Conservation (phyloP, 2,113 vertebrate species). For the Emydura subglobosa region DNA sequence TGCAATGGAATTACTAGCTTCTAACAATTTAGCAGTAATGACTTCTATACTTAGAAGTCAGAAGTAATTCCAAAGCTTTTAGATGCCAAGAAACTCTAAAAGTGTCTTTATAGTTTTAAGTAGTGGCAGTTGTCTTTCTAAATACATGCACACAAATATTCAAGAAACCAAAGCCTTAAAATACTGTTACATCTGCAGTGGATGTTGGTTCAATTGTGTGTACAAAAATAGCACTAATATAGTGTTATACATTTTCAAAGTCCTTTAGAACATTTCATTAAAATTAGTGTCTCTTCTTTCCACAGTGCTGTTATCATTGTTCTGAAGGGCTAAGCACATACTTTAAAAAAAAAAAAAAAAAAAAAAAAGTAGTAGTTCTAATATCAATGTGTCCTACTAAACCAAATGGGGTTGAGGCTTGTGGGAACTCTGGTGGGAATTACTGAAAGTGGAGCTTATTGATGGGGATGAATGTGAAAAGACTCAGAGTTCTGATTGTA, state of each 20-base stretch:
- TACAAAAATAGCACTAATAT: background rate
- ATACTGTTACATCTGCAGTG: background rate
- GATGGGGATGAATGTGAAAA: background rate
- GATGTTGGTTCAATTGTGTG: background rate
- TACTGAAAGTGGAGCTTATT: background rate
- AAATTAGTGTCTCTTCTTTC: background rate
- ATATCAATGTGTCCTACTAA: background rate
- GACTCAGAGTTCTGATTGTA: background rate
- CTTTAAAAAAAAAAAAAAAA: background rate
- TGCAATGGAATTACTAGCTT: background rate
- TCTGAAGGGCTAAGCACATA: background rate
- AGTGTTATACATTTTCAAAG: background rate
- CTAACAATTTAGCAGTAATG: background rate
- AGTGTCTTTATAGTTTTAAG: background rate
- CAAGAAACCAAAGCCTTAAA: background rate
- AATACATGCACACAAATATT: background rate
- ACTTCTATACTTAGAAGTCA: background rate
- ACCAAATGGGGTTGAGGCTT: background rate
- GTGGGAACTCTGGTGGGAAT: background rate
- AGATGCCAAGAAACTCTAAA: background rate
- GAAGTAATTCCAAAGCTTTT: background rate
- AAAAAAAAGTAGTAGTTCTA: background rate
- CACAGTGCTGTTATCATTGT: background rate
- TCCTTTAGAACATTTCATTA: background rate
- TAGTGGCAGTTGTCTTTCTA: constrained; percentile 32